These are phyloP conservation scores for Pseudochirops cupreus DNA, from an alignment of 2,797 vertebrate species.

Conservation along the genomic window DNA sequence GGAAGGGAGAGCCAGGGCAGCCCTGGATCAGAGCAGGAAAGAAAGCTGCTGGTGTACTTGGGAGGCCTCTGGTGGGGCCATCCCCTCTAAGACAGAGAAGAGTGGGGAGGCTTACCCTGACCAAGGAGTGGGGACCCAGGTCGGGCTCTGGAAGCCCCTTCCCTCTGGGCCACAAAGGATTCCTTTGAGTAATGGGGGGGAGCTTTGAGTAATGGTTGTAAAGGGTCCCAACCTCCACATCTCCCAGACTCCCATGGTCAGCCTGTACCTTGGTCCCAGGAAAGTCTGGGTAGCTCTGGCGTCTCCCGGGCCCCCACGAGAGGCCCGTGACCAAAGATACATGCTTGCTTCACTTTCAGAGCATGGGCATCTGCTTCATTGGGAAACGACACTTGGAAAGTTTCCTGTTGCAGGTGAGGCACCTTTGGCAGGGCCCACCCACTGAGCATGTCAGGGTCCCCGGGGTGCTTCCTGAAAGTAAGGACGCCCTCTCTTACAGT, in stretches of 20 bases:
- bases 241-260: no score
- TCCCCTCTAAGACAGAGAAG: background rate
- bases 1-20: constrained; percentile 89
- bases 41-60: no score
- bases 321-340: background rate
- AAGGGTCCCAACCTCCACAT: no score
- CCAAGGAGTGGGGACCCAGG: no score
- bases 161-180: no score
- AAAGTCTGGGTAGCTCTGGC: no score
- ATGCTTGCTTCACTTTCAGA: constrained; percentile 84
- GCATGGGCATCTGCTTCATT: constrained; percentile 98
- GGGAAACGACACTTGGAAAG: constrained; percentile 95
- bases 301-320: no score
- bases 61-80: background rate
- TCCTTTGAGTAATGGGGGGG: no score
- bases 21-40: background rate
- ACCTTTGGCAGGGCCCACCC: fast-evolving
- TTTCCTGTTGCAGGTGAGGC: constrained; percentile 94
- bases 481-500: constrained; percentile 81
- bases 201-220: no score
- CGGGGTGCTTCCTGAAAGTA: fast-evolving
- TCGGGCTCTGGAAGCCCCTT: no score
- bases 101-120: no score
- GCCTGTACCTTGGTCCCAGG: no score
- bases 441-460: fast-evolving